Conservation (phyloP, 2,113 vertebrate species). For the Todiramphus chloris region DNA sequence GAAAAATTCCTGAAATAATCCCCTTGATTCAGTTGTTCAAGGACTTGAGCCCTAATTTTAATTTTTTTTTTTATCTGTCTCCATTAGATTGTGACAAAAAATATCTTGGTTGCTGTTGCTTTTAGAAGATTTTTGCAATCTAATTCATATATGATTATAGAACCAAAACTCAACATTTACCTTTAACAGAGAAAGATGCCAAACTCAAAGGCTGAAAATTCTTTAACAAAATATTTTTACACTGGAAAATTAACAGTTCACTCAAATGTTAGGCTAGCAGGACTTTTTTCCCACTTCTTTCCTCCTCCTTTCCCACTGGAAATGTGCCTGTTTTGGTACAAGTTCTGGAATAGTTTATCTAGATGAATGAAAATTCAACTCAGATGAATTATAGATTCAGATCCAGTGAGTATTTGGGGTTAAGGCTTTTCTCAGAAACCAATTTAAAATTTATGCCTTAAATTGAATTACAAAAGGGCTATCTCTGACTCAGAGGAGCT, state of each 20-base stretch:
- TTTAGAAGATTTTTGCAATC: background rate
- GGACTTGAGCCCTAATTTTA: background rate
- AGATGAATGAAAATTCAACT: background rate
- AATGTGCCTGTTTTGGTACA: background rate
- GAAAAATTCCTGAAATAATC: background rate
- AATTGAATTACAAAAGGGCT: background rate
- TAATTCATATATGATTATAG: background rate
- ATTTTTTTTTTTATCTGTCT: background rate
- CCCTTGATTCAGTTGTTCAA: background rate
- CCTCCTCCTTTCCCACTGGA: background rate
- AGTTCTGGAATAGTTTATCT: background rate
- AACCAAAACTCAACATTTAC: background rate
- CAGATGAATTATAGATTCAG: background rate
- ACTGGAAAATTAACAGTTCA: background rate
- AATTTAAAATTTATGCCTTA: background rate
- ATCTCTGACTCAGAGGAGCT: background rate
- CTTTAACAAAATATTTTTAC: background rate
- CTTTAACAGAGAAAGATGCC: background rate
- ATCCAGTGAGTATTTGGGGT: background rate
- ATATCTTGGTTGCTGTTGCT: background rate
- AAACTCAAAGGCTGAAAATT: background rate
- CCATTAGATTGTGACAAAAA: background rate
- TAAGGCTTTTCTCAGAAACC: background rate
- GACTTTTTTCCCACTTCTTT: background rate
- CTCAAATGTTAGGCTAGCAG: background rate